Base-by-base conservation (phyloP, 92 coral and sea anemone species). In the Phenganax stokvisi region DNA sequence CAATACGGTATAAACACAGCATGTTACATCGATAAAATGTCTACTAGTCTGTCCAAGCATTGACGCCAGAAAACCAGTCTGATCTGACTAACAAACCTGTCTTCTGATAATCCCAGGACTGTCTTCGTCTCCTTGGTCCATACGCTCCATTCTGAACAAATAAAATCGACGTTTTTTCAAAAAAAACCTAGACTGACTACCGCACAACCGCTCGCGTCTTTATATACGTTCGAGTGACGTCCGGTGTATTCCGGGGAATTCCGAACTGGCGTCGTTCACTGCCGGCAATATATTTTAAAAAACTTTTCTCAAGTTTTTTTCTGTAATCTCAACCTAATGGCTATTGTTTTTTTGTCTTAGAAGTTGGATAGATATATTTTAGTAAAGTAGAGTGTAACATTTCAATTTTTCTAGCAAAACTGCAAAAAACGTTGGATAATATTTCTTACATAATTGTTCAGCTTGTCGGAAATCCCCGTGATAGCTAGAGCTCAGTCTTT, bases 61-160 rank as follows among this genome's bases (percentile, higher is more conserved):
- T 1, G 47, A 37, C 47, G 65, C 37, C 29, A 17, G 17, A 37
- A 68, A 68, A 30, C 47, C 47, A 25, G 29, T 4, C 12, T 64
- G 30, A n/a, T 76, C 27, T 29, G 9, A 17, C 16, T 9, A 10
- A 10, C 83, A 79, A 64, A 79, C 83, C 83, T 79, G 83, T 64
- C 83, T 79, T 79, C 83, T 79, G 51, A 79, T 27, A 44, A 68
- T 59, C 2, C 83, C 54, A 59, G 83, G 83, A 25, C 83, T 79
- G 83, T 79, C 83, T 10, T 79, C 83, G 30, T 79, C 83, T 29
- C 83, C 83, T 54, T 63, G 83, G 53, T 79, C 83, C 83, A 79
- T 79, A 28, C 83, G 83, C 61, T 79, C 83, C 83, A 79, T 79
- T 72, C 5, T 79, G 68, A 29, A 16, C 31, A 6, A 79, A 17